Evolutionary conservation across 2,888 invertebrate genomes (phyloP).

Genomic region (Phytoseiulus persimilis): DNA sequence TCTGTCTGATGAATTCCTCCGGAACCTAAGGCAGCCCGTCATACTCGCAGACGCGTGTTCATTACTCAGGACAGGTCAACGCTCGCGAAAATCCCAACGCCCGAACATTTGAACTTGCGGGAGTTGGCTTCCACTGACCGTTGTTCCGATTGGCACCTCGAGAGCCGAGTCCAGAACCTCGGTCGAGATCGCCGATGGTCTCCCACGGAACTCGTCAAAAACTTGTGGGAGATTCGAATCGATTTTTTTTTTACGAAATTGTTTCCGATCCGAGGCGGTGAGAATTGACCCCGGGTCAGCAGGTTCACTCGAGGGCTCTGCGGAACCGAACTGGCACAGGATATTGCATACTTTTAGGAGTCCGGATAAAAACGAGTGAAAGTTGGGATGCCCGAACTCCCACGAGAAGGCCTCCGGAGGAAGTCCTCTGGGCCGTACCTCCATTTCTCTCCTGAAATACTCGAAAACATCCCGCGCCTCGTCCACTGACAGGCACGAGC

Average conservation of each 20-base stretch:
- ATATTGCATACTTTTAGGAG: background rate
- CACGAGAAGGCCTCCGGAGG: background rate
- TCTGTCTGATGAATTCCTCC: background rate
- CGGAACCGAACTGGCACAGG: background rate
- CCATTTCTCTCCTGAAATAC: background rate
- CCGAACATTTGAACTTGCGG: background rate
- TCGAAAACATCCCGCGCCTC: background rate
- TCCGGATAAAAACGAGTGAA: background rate
- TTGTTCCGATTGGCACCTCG: background rate
- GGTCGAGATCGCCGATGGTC: background rate
- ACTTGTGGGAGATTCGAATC: background rate
- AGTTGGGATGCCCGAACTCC: background rate
- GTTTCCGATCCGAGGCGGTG: conserved; percentile 33
- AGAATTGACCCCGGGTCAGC: conserved; percentile 9
- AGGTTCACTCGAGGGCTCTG: background rate
- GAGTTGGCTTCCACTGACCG: background rate
- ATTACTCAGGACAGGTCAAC: background rate
- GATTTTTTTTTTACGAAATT: conserved; percentile 17
- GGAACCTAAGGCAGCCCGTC: background rate
- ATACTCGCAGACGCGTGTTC: background rate
- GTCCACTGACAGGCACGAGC: background rate
- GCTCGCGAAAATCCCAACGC: background rate
- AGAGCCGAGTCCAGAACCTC: background rate
- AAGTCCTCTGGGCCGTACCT: background rate
- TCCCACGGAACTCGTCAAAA: conserved; percentile 5